A percentile compares a stretch with the other conserved stretches of the same genome.
Conservation (phyloP, 2,113 vertebrate genomes). For the Coracopsis vasa region DNA sequence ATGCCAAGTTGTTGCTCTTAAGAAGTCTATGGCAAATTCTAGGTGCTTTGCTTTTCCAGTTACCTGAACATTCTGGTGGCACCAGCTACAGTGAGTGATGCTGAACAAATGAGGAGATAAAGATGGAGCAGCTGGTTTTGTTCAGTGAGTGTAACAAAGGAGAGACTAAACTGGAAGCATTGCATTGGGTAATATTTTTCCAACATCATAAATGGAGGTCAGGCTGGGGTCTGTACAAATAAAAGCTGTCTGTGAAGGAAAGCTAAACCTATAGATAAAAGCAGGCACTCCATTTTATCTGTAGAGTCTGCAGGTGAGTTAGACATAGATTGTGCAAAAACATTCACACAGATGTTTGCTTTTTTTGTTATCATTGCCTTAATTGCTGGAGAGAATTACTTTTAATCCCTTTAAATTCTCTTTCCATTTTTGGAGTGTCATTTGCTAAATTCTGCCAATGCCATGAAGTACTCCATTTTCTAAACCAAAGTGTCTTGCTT, state of each 20-base stretch:
- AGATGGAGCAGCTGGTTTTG: background rate
- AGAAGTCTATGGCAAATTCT: background rate
- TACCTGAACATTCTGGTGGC: background rate
- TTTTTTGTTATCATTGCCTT: background rate
- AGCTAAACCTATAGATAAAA: background rate
- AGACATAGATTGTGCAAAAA: background rate
- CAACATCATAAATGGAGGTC: background rate
- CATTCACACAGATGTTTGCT: background rate
- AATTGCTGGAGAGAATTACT: background rate
- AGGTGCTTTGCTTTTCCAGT: background rate
- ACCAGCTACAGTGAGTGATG: background rate
- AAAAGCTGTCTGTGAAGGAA: background rate
- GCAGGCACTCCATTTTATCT: background rate
- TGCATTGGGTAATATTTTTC: background rate
- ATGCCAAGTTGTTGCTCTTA: background rate
- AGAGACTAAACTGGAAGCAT: background rate
- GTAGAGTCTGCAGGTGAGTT: background rate
- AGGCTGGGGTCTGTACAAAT: background rate
- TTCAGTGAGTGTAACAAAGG: background rate
- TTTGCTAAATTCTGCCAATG: background rate
- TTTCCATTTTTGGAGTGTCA: background rate
- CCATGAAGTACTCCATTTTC: background rate
- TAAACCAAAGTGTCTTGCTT: background rate
- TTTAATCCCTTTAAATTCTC: background rate
- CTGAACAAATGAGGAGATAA: background rate